phyloP scores from a whole-genome alignment of 2,113 vertebrate genomes.

The Xenus cinereus region DNA sequence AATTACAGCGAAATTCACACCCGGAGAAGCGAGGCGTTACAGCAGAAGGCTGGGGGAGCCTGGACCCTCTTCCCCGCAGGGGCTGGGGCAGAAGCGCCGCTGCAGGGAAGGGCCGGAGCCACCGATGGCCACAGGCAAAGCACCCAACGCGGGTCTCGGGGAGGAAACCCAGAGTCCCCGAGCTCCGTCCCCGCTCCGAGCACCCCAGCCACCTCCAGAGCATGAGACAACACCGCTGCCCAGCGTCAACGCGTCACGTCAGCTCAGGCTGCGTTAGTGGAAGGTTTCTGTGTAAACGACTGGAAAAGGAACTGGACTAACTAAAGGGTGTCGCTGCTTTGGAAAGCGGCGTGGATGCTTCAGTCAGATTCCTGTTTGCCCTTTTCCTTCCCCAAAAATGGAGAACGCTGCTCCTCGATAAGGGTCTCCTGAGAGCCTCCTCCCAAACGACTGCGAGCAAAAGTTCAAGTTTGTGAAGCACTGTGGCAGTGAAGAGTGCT shows the following conservation, averaged over 20 bases:
- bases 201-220: neutral
- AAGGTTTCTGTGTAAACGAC: neutral
- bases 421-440: neutral
- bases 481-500: neutral
- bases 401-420: neutral
- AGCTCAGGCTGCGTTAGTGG: neutral
- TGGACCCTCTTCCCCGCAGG: accelerated
- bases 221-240: neutral
- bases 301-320: neutral
- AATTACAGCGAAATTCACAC: neutral
- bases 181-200: neutral
- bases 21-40: neutral
- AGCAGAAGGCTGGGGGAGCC: neutral
- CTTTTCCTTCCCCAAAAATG: neutral
- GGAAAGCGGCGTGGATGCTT: neutral
- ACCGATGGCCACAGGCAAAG: no score
- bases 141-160: no score
- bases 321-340: neutral
- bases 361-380: neutral
- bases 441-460: neutral
- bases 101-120: neutral
- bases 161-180: accelerated
- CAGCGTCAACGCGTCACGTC: accelerated
- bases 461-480: neutral
- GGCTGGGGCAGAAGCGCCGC: neutral